Conservation (phyloP, 92 coral and sea anemone species). For the Epizoanthus ramosus region DNA sequence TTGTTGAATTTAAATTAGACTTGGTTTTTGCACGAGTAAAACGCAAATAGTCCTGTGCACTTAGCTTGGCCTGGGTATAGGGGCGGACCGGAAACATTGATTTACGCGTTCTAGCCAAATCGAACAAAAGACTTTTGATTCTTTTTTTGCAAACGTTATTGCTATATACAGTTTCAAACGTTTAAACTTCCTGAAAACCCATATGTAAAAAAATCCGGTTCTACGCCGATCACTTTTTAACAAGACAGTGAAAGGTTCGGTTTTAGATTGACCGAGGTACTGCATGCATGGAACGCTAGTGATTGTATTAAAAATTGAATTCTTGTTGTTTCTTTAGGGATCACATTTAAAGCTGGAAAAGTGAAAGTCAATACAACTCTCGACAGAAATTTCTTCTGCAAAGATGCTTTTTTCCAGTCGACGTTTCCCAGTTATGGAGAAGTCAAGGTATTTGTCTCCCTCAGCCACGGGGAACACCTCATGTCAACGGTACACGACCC, state of each 20-base stretch:
- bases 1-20: not conserved
- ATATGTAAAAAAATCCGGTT: too few species aligned
- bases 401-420: conserved; percentile 42
- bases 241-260: not conserved
- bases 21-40: too few species aligned
- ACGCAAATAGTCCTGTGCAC: too few species aligned
- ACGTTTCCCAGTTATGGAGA: conserved; percentile 40
- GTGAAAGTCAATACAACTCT: conserved; percentile 42
- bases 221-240: too few species aligned
- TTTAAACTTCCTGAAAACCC: too few species aligned
- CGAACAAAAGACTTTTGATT: too few species aligned
- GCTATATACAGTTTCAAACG: too few species aligned
- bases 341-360: conserved; percentile 54
- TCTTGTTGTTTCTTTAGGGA: not conserved
- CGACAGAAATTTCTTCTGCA: conserved; percentile 45
- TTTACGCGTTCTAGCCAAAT: too few species aligned
- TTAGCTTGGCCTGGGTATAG: too few species aligned
- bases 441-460: conserved; percentile 44
- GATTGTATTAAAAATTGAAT: not conserved
- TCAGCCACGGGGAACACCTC: conserved; percentile 40
- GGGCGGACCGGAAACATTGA: too few species aligned
- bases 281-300: too few species aligned
- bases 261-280: not conserved
- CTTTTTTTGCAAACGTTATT: too few species aligned
- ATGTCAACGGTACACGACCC: conserved; percentile 50